Conservation (phyloP, 2,888 invertebrate genomes). For the Pilophorus perplexus region DNA sequence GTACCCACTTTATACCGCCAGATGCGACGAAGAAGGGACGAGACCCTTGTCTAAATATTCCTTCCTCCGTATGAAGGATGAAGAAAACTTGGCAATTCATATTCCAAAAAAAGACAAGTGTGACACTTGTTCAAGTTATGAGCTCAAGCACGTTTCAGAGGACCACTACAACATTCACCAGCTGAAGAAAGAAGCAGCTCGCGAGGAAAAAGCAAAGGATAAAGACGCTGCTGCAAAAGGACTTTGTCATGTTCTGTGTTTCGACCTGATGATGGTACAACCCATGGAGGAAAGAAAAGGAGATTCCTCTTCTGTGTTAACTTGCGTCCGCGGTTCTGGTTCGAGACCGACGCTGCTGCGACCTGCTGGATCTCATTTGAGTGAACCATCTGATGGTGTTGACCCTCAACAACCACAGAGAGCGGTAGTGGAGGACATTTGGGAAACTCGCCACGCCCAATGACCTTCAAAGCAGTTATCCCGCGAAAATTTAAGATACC, state of each 20-base stretch:
- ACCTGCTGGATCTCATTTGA: no score
- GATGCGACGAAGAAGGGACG: not conserved
- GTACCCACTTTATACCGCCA: not conserved
- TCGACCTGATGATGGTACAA: constrained; percentile 22
- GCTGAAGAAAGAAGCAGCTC: constrained; percentile 15
- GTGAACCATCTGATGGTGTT: no score
- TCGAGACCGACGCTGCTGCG: no score
- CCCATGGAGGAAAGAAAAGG: no score
- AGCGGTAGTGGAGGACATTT: no score
- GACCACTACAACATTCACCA: not conserved
- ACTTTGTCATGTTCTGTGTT: not conserved
- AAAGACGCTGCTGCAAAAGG: not conserved
- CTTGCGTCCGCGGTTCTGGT: no score
- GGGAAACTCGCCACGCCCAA: no score
- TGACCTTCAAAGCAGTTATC: no score
- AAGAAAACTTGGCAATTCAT: constrained; percentile 17
- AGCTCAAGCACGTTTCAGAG: constrained; percentile 14
- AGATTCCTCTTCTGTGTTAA: no score
- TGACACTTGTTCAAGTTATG: constrained; percentile 9
- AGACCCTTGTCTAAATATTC: not conserved
- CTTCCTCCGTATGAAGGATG: not conserved
- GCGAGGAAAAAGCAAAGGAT: constrained; percentile 17
- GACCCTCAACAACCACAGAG: no score
- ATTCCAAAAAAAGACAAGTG: constrained; percentile 32
- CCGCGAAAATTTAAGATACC: no score